A percentile compares a stretch with the other conserved stretches of the same genome.
Conservation (phyloP, 2,888 invertebrate species). For the Drosophila glabriapex region DNA sequence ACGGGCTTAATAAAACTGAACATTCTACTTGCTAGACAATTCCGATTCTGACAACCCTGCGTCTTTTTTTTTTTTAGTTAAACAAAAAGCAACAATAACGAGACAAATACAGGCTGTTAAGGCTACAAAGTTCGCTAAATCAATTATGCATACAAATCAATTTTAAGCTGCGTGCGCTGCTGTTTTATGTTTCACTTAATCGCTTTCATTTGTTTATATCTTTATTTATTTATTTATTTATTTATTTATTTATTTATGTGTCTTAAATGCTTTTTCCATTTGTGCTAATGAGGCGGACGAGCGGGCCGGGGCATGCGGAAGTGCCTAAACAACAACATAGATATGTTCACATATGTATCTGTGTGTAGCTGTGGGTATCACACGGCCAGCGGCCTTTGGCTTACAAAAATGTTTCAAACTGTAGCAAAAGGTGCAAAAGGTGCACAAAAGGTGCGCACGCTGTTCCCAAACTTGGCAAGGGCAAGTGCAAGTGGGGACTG, state of each 20-base stretch:
- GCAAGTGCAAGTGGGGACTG: conserved; percentile 20
- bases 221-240: conserved; percentile 13
- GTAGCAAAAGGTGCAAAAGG: conserved; percentile 39
- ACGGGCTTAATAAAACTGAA: conserved; percentile 7
- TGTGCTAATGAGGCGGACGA: conserved; percentile 33
- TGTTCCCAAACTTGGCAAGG: conserved; percentile 38
- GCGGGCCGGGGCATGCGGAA: conserved; percentile 42
- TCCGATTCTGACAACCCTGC: conserved; percentile 49
- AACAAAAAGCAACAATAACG: conserved; percentile 15
- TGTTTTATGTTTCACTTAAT: conserved; percentile 29
- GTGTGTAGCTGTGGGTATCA: not conserved
- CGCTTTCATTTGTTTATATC: conserved; percentile 36
- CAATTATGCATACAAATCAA: conserved; percentile 77
- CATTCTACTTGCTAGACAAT: conserved; percentile 18
- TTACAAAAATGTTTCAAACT: conserved; percentile 38
- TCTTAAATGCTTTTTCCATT: not conserved
- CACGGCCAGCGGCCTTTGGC: conserved; percentile 41
- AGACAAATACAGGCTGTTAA: conserved; percentile 50
- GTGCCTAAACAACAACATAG: conserved; percentile 17
- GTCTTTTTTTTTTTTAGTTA: conserved; percentile 26
- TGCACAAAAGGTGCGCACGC: conserved; percentile 18
- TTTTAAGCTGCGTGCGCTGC: conserved; percentile 57
- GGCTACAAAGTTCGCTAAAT: conserved; percentile 61
- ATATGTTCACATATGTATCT: not conserved
- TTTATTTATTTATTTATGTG: conserved; percentile 5